Base-by-base conservation (phyloP, 1,140 invertebrate genomes). In the Pseudomyrmex gracilis region DNA sequence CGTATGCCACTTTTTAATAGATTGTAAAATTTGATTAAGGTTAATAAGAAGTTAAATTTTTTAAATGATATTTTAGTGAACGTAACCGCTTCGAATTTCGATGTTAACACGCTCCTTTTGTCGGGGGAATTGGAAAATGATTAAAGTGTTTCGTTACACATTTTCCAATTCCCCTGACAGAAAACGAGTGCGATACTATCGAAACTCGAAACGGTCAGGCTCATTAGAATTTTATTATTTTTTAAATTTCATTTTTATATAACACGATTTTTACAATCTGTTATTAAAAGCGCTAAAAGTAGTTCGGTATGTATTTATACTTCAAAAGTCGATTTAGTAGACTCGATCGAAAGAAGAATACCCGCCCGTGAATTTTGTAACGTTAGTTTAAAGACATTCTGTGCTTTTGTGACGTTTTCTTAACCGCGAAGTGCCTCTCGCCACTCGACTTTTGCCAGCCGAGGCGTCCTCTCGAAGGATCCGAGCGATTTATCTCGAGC, bases 401-500 rank as follows among this genome's bases (percentile, higher is more conserved):
- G 51, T 67, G 47, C 57, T 66, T 60, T 80, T 60, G 34, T 71
- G 66, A 83, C 84, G 60, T 77, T 84, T 34, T 84, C 64, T 53
- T 58, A 45, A 13, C 15, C 58, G 73, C 64, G 60, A 87, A 86
- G 82, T 87, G 58, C 22, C 55, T 49, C 20, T 15, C 20, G 57
- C 57, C 57, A 74, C 73, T 74, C n/a, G 66, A 24, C 76, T 58
- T 80, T 45, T 58, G 64, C 64, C 55, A 83, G 49, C 17, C 10
- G 45, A 53, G 45, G 66, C 66, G 66, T 80, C 76, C 66, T 80
- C 66, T 49, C 66, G 66, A 20, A 80, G 53, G 66, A 70, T 61
- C 49, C 84, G 51, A 73, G 24, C 67, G 84, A 87, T 87, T 86
- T 87, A 87, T 87, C 85, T 71, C 57, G 66, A 80, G 76, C 76